Base-by-base conservation (phyloP, 2,888 invertebrate species). In the Aphidius colemani region DNA sequence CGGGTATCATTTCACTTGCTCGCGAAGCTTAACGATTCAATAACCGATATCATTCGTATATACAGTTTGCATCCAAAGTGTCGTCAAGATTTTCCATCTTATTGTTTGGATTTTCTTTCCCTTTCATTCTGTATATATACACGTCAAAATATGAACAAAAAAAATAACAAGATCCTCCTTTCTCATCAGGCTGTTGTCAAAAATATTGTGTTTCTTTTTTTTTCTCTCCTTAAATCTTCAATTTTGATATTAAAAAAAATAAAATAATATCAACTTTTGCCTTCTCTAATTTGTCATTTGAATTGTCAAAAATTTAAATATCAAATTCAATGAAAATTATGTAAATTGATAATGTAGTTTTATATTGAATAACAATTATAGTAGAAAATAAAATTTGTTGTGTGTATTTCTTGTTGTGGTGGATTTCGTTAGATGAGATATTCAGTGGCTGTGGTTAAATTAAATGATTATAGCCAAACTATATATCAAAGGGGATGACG, bases 381-480 rank as follows among this genome's bases (percentile, higher is more conserved):
- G 2, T 18, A 2, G 2, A 18, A 18, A 18, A 18, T 18, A 18
- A 18, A 18, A 18, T 18, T 1, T 18, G 13, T 18, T 18, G 2
- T 18, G 13, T 18, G 1, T 18, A 18, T 18, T 18, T 18, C 13
- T 18, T 18, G 13, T 18, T 18, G 13, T 2, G 13, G 13, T 18
- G 13, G 13, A 18, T 18, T 18, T 18, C 2, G 13, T 18, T 1
- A 18, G 13, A 18, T 18, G 13, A 18, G 13, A 18, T 56, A 57
- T 61, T 58, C 48, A 61, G 59, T 59, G 65, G 56, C 59, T 68
- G 66, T 67, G 68, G 74, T 64, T 74, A 82, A 81, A 82, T 81
- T 81, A 81, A 82, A 82, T 82, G 82, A 82, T 81, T 81, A 82
- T 81, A 80, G 82, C 77, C 80, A 81, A 82, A 82, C 80, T 81